Evolutionary conservation across 1,140 invertebrate species (phyloP), one percentile per base, ranked within the genome.

Genomic region (Aphaenogaster ashmeadi): DNA sequence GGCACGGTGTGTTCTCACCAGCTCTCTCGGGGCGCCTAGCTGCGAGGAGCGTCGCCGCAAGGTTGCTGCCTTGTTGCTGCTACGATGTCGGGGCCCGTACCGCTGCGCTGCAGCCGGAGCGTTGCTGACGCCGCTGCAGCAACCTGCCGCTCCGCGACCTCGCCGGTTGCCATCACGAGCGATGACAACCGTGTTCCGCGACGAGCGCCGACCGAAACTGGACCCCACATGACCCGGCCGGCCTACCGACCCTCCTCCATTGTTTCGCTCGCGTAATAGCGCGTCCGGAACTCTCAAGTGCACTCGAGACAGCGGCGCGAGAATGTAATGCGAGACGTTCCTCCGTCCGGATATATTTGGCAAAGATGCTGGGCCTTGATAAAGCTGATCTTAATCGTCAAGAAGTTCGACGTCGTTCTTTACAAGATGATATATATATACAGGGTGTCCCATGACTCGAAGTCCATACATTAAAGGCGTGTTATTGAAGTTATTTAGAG

Each of bases 1-100:
- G 94, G 92, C 93, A 93, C 92, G 93, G 92, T 93, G 92, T 95
- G 95, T 95, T 95, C 95, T 95, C 94, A 95, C 94, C 94, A 94
- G 93, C 93, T 92, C 87, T 91, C 90, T 89, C 88, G 67, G 67
- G 71, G 87, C 87, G 72, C 89, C 83, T 78, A 86, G 86, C 89
- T 90, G 71, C 88, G 81, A 89, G 92, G 88, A 93, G 85, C 90
- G 89, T 87, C 88, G 89, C 66, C 36, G 56, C 90, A 88, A 91
- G 90, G 86, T 89, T 91, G 89, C 87, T 60, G 64, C 58, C 69
- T 81, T 79, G 81, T 72, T 87, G 62, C 88, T 79, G 87, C 86
- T 69, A 54, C 87, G 90, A 89, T 89, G 86, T 75, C 36, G 87
- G 21, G 66, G 41, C n/a, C 50, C 79, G 33, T 44, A 58, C 38